phyloP scores from a whole-genome alignment of 2,797 vertebrate species.

The Sebastiscus tertius region DNA sequence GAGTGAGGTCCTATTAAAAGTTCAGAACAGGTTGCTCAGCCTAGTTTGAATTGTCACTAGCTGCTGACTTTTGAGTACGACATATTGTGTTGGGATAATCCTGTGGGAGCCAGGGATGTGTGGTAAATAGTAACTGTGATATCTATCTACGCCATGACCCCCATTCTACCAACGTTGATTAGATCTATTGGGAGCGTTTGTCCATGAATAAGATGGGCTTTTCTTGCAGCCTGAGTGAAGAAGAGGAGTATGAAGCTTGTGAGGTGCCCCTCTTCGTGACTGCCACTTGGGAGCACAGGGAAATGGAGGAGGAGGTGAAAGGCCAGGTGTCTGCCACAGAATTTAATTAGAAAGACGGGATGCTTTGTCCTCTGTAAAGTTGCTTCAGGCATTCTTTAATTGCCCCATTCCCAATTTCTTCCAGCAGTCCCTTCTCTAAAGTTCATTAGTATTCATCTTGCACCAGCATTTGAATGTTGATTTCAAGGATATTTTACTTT shows the following conservation, averaged over 20 bases:
- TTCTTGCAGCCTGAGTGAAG: conserved; percentile 57
- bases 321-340: conserved; percentile 85
- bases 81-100: conserved; percentile 37
- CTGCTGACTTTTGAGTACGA: conserved; percentile 40
- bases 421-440: conserved; percentile 60
- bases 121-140: conserved; percentile 61
- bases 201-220: conserved; percentile 63
- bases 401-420: conserved; percentile 79
- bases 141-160: conserved; percentile 56
- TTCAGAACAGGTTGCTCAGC: conserved; percentile 23
- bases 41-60: conserved; percentile 38
- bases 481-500: conserved; percentile 64
- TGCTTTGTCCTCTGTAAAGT: conserved; percentile 85
- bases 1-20: conserved; percentile 21
- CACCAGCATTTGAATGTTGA: conserved; percentile 70
- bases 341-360: conserved; percentile 86
- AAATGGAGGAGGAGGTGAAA: conserved; percentile 82
- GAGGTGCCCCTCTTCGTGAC: conserved; percentile 67
- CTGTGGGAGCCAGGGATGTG: conserved; percentile 46
- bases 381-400: conserved; percentile 88
- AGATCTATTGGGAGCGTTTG: conserved; percentile 69
- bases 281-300: conserved; percentile 72
- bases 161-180: conserved; percentile 58
- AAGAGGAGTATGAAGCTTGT: conserved; percentile 64
- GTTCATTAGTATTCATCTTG: conserved; percentile 83